phyloP scores from a whole-genome alignment of 2,113 vertebrate species.

The Garra rufa region DNA sequence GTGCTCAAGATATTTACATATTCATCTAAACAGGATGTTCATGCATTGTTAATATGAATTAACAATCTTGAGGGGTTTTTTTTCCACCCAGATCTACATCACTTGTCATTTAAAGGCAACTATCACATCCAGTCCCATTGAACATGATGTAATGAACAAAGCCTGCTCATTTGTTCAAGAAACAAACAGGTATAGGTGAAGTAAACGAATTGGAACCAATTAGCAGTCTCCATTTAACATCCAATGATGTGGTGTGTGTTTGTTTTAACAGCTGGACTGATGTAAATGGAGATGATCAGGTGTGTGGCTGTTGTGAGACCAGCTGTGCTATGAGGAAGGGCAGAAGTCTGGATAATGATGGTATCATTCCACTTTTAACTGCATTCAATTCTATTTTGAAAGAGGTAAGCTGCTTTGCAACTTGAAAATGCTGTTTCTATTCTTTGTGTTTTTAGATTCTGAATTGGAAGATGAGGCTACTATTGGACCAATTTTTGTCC shows the following conservation, averaged over 20 bases:
- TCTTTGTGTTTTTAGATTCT: slow-evolving; percentile 11
- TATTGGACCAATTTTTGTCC: slow-evolving; percentile 62
- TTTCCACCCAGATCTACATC: slow-evolving; percentile 66
- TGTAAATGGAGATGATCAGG: slow-evolving; percentile 69
- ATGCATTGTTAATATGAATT: slow-evolving; percentile 8
- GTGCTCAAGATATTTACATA: no score
- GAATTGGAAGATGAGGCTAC: slow-evolving; percentile 47
- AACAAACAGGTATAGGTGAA: slow-evolving; percentile 59
- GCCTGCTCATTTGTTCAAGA: slow-evolving; percentile 69
- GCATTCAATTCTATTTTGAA: no score
- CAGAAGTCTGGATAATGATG: slow-evolving; percentile 37
- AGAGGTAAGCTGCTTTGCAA: not conserved
- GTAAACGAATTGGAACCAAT: not conserved
- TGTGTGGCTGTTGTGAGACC: slow-evolving; percentile 73
- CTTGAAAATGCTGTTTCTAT: not conserved
- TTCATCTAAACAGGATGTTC: no score
- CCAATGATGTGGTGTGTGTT: not conserved
- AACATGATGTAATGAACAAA: slow-evolving; percentile 66
- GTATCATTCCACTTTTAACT: not conserved
- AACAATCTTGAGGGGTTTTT: not conserved
- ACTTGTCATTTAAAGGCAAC: slow-evolving; percentile 69
- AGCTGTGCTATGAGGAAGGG: slow-evolving; percentile 54
- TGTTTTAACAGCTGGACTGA: slow-evolving; percentile 70
- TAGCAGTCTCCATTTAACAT: not conserved
- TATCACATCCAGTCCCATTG: not conserved